Evolutionary conservation across 2,888 invertebrate species (phyloP), one percentile per base, ranked within the genome.

Genomic region (Drosophila mulleri): DNA sequence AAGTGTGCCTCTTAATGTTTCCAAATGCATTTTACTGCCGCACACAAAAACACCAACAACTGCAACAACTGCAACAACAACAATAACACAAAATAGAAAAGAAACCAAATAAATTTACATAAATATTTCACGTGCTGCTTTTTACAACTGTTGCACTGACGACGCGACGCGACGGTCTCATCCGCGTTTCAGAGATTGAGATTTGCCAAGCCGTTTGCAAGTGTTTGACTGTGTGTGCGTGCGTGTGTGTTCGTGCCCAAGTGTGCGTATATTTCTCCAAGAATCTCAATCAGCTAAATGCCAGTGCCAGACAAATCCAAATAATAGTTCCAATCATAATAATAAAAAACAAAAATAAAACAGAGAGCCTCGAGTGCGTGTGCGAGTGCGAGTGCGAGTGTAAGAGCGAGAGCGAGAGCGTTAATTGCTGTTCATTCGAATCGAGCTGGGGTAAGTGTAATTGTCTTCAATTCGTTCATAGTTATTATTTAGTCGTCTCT

Each of bases 1-100:
- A 88, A 86, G 86, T 86, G 86, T 86, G 86, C 87, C 86, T 75
- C 87, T 88, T 84, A 88, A 88, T 86, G 88, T 88, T 76, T 88
- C 75, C 81, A 82, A 83, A 86, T 83, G 78, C 86, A 83, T 85
- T 83, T 83, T 68, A 74, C 77, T 72, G 75, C 82, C 67, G 65
- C 77, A n/a, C 57, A 57, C 29, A 58, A 65, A 67, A 80, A 53
- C 35, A 53, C 20, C 20, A 53, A 52, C 32, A 47, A 26, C 26
- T 7, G 5, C 26, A 47, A 2, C 47, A n/a, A 3, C 48, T 29
- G n/a, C n/a, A 9, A 11, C 47, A 9, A 0, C 45, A 47, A 23
- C 45, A 8, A 23, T 29, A n/a, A 7, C 47, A 26, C 11, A 14
- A 37, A 29, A 18, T 37, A 23, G 16, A 23, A 37, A 83, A 80